Conservation (phyloP, 2,888 invertebrate species). For the Cremastinae sp. region DNA sequence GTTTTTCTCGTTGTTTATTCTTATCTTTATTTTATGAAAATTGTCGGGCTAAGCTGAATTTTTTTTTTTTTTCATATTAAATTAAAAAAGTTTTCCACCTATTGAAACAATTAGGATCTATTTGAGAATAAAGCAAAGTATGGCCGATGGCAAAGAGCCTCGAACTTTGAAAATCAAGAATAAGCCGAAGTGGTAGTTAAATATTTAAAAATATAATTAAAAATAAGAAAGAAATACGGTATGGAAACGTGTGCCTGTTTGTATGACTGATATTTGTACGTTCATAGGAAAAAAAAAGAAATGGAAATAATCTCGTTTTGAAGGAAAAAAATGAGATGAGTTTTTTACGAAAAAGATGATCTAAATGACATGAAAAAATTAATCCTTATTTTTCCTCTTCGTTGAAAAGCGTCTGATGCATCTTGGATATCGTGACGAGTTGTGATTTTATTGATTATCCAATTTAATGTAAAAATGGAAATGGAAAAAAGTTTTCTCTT, state of each 20-base stretch:
- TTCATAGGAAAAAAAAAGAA: conserved; percentile 18
- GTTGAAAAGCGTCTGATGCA: conserved; percentile 4
- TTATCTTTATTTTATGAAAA: too few relatives aligned
- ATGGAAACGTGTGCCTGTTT: background rate
- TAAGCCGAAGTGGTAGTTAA: conserved; percentile 16
- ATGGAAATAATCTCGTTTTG: conserved; percentile 2
- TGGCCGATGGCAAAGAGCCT: too few relatives aligned
- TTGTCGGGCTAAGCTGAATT: too few relatives aligned
- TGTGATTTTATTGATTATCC: conserved; percentile 10
- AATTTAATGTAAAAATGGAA: too few relatives aligned
- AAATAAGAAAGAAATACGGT: background rate
- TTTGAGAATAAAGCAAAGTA: too few relatives aligned
- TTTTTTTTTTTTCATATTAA: too few relatives aligned
- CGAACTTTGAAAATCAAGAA: too few relatives aligned
- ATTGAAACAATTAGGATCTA: too few relatives aligned
- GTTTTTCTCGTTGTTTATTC: too few relatives aligned
- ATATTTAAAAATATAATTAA: conserved; percentile 19
- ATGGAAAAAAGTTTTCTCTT: too few relatives aligned
- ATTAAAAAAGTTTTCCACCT: too few relatives aligned
- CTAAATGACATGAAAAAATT: conserved; percentile 7
- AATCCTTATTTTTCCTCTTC: conserved; percentile 1
- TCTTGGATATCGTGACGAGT: conserved; percentile 37
- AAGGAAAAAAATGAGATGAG: background rate
- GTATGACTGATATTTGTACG: conserved; percentile 13
- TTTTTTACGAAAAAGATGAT: conserved; percentile 8